Evolutionary conservation across 2,113 vertebrate species (phyloP).

Genomic region (Tiliqua scincoides): DNA sequence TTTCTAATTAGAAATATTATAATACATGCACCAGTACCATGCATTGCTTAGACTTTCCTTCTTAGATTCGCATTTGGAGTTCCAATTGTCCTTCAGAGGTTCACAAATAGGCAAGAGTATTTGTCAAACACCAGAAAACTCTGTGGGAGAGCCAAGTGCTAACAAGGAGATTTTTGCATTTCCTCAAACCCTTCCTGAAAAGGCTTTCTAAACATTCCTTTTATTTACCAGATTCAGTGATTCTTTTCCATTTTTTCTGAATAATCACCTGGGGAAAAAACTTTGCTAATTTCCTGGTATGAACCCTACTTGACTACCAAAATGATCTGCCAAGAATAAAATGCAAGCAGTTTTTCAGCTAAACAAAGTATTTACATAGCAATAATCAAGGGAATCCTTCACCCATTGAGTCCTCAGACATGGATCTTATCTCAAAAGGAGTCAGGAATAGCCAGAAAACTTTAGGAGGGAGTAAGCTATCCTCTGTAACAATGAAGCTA

Average conservation of each 20-base stretch:
- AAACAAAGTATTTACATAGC: conserved; percentile 2
- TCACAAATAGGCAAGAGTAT: neutral
- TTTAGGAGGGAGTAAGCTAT: conserved; percentile 14
- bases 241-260: neutral
- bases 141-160: neutral
- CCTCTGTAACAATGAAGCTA: conserved; percentile 3
- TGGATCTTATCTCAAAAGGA: conserved; percentile 19
- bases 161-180: neutral
- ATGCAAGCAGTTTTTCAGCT: neutral
- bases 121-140: neutral
- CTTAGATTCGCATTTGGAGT: neutral
- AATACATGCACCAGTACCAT: neutral
- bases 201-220: neutral
- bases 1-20: neutral
- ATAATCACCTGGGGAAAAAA: neutral
- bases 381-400: neutral
- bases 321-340: conserved; percentile 15
- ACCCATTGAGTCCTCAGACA: conserved; percentile 17
- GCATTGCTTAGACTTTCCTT: neutral
- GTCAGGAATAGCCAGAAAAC: conserved; percentile 12
- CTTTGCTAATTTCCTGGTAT: neutral
- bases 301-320: neutral
- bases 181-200: neutral
- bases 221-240: neutral
- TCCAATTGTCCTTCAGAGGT: neutral